These are phyloP conservation scores for Lucilia cuprina DNA, from an alignment of 1,140 invertebrate species.

Conservation along the genomic window DNA sequence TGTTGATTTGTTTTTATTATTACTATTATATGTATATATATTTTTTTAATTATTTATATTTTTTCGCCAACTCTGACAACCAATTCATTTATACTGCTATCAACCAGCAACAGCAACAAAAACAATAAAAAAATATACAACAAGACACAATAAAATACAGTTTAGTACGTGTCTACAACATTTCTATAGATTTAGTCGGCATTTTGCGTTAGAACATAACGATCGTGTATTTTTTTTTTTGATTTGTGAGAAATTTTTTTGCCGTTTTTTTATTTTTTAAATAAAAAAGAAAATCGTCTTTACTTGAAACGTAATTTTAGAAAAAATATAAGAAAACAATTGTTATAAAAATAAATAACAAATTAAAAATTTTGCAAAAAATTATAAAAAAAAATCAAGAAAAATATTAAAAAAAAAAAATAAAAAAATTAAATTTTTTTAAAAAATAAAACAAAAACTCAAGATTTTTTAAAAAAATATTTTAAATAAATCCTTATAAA, in stretches of 20 bases:
- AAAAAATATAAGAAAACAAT: too few relatives aligned
- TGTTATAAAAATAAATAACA: too few relatives aligned
- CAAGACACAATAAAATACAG: constrained; percentile 50
- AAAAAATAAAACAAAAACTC: neutral
- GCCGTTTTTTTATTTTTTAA: neutral
- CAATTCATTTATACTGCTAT: neutral
- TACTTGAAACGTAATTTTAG: too few relatives aligned
- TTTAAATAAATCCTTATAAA: too few relatives aligned
- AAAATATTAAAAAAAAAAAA: neutral
- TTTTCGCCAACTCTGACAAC: constrained; percentile 46
- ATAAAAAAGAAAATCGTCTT: too few relatives aligned
- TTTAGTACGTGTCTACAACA: constrained; percentile 60
- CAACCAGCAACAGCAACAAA: constrained; percentile 43
- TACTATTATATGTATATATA: neutral
- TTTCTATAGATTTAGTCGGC: constrained; percentile 61
- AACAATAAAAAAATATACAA: constrained; percentile 37
- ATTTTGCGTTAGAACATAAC: constrained; percentile 53
- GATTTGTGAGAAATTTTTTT: neutral
- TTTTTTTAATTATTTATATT: neutral
- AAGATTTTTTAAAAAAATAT: too few relatives aligned
- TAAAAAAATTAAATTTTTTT: neutral
- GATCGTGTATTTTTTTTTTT: constrained; percentile 27
- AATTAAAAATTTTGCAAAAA: neutral
- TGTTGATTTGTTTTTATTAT: neutral
- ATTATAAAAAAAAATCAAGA: neutral